These are phyloP conservation scores for Lateolabrax maculatus DNA, from an alignment of 2,797 vertebrate species.

Conservation along the genomic window DNA sequence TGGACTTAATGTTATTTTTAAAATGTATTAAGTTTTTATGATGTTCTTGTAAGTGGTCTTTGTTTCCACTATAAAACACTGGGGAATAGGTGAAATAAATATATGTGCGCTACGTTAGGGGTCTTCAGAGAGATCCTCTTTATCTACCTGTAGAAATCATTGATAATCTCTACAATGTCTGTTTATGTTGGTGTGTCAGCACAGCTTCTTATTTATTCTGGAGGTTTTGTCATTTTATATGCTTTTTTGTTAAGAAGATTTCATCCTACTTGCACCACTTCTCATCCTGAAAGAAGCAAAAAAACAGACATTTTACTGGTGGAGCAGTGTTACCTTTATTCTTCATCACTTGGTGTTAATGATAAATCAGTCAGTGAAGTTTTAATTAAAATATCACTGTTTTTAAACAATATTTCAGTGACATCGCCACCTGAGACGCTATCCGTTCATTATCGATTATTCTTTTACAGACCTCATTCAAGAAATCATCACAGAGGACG, in stretches of 20 bases:
- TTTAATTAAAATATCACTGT: background rate
- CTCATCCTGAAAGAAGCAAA: background rate
- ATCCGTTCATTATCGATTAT: background rate
- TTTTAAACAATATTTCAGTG: background rate
- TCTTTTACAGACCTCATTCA: slow-evolving; percentile 77
- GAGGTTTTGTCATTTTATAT: background rate
- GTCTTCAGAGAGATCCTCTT: no score
- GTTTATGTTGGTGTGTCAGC: background rate
- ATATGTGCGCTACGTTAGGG: no score
- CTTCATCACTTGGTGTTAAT: no score
- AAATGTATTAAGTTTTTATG: background rate
- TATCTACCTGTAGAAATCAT: background rate
- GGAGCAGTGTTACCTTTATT: background rate
- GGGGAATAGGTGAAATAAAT: background rate
- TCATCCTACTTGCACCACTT: background rate
- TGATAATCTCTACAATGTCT: background rate
- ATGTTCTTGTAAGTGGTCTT: background rate
- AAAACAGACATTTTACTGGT: no score
- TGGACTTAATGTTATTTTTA: background rate
- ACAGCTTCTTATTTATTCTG: background rate
- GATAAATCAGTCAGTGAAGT: no score
- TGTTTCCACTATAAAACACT: background rate
- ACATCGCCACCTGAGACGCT: background rate
- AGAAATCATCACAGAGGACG: slow-evolving; percentile 73
- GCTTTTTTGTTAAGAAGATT: background rate